phyloP scores from a whole-genome alignment of 2,888 invertebrate genomes.

The Subacronicta megacephala region DNA sequence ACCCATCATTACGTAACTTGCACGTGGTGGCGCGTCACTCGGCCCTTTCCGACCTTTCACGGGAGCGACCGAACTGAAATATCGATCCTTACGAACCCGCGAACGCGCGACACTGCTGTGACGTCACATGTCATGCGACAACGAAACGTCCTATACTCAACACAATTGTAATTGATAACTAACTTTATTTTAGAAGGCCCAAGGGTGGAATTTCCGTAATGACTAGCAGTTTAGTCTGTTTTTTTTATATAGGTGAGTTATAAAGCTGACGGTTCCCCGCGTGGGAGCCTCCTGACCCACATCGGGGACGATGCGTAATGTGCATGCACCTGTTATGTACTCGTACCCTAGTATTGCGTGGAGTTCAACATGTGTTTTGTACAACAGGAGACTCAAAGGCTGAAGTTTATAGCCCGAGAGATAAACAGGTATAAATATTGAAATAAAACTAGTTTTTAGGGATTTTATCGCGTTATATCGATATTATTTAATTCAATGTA shows the following conservation, averaged over 20 bases:
- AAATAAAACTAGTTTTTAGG: too few species aligned
- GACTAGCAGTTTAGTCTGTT: slow-evolving; percentile 11
- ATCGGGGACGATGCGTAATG: slow-evolving; percentile 80
- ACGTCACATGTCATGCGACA: slow-evolving; percentile 73
- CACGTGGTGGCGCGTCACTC: slow-evolving; percentile 80
- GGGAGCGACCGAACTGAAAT: slow-evolving; percentile 74
- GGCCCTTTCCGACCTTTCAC: slow-evolving; percentile 68
- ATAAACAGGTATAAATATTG: slow-evolving; percentile 1
- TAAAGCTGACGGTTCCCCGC: slow-evolving; percentile 58
- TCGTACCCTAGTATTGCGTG: slow-evolving; percentile 48
- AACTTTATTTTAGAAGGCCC: slow-evolving; percentile 11
- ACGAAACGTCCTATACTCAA: slow-evolving; percentile 31
- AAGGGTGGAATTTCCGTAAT: slow-evolving; percentile 33
- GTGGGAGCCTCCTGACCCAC: slow-evolving; percentile 83
- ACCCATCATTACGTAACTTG: slow-evolving; percentile 81
- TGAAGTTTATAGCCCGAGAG: slow-evolving; percentile 1
- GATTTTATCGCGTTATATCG: too few species aligned
- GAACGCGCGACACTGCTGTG: slow-evolving; percentile 80
- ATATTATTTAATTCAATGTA: too few species aligned
- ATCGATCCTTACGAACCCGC: slow-evolving; percentile 79
- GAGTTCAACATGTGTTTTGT: slow-evolving; percentile 52
- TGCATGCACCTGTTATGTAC: slow-evolving; percentile 76
- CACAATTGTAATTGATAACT: slow-evolving; percentile 24
- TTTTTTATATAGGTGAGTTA: slow-evolving; percentile 48
- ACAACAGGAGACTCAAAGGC: slow-evolving; percentile 4